These are phyloP conservation scores for Agrotis segetum DNA, from an alignment of 2,888 invertebrate genomes.

Conservation along the genomic window DNA sequence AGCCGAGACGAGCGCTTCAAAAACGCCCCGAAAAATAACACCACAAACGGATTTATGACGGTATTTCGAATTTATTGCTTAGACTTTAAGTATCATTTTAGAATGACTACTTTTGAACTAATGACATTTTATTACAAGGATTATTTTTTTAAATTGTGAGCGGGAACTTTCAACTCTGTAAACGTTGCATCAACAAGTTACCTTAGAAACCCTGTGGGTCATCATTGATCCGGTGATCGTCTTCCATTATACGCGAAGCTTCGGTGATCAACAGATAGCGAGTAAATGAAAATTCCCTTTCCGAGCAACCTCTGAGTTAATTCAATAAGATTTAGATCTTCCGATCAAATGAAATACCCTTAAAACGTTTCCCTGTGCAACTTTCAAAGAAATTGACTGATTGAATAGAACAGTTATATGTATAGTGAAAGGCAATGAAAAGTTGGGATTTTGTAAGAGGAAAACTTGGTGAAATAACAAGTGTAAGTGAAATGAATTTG, in stretches of 20 bases:
- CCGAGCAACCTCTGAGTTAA: constrained; percentile 47
- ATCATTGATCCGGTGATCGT: constrained; percentile 33
- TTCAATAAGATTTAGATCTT: constrained; percentile 58
- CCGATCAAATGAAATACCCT: constrained; percentile 62
- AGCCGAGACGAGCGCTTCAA: too few species aligned
- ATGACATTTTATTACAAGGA: too few species aligned
- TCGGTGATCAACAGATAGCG: constrained; percentile 42
- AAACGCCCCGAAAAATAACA: too few species aligned
- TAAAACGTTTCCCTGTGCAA: constrained; percentile 49
- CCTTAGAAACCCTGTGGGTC: neutral
- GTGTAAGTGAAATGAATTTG: too few species aligned
- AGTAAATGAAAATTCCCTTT: constrained; percentile 36
- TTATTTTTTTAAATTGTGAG: too few species aligned
- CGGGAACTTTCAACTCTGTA: neutral
- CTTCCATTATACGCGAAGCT: constrained; percentile 17
- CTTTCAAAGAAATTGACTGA: neutral
- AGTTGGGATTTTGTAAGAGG: too few species aligned
- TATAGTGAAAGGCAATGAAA: neutral
- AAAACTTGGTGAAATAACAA: neutral
- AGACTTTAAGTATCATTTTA: too few species aligned
- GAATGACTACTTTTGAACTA: too few species aligned
- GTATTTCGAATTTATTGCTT: too few species aligned
- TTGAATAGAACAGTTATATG: neutral
- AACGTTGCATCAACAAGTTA: too few species aligned
- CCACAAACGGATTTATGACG: too few species aligned